A percentile compares a stretch with the other conserved stretches of the same genome.
Conservation (phyloP, 2,113 vertebrate species). For the Oryzias woworae region DNA sequence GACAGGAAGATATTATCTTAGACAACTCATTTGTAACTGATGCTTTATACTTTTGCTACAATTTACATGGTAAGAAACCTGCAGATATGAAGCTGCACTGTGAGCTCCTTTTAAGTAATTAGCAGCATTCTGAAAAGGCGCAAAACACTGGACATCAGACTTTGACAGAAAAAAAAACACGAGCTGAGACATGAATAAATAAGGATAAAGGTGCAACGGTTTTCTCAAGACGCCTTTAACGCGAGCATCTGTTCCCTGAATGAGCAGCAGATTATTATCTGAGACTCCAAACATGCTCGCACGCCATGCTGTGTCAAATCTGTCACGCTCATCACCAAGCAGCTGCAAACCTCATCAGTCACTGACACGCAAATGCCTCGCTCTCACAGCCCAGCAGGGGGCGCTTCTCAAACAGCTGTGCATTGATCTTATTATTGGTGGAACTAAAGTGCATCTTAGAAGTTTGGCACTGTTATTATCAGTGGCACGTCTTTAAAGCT, state of each 20-base stretch:
- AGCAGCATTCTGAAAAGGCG: neutral
- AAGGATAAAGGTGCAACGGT: neutral
- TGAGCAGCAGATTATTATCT: neutral
- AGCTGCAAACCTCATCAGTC: too few relatives aligned
- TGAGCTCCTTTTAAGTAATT: too few relatives aligned
- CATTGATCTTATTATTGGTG: constrained; percentile 9
- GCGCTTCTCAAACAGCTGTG: neutral
- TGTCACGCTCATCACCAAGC: too few relatives aligned
- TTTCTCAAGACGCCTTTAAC: neutral
- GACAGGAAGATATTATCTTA: too few relatives aligned
- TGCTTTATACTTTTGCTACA: too few relatives aligned
- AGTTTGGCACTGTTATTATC: constrained; percentile 9
- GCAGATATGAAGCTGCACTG: too few relatives aligned
- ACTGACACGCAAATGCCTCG: too few relatives aligned
- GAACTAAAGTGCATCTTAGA: constrained; percentile 6
- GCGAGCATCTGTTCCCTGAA: neutral
- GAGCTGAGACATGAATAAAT: constrained; percentile 70
- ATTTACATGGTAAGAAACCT: too few relatives aligned
- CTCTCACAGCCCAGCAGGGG: neutral
- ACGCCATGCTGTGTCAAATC: too few relatives aligned
- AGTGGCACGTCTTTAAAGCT: neutral
- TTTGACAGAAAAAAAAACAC: neutral
- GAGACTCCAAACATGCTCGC: too few relatives aligned
- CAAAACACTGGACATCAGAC: neutral
- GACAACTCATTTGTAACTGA: too few relatives aligned